These are phyloP conservation scores for Ascaphus truei DNA, from an alignment of 2,113 vertebrate genomes.

Conservation along the genomic window DNA sequence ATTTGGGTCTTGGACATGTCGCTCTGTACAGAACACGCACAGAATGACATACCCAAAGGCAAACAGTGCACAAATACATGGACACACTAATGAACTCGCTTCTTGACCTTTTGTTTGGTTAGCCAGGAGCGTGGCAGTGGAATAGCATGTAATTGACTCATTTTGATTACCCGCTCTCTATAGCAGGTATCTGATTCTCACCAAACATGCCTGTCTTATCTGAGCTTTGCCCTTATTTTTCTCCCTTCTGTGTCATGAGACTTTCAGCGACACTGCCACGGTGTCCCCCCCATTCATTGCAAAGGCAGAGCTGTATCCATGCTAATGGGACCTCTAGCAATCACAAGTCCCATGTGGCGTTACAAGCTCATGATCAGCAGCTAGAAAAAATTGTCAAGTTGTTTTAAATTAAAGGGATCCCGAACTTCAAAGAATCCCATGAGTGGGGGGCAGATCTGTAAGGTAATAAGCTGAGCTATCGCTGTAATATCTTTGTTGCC, in stretches of 20 bases:
- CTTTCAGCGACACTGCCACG: not conserved
- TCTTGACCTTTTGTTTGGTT: slow-evolving; percentile 6
- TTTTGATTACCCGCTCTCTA: not conserved
- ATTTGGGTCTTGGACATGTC: not conserved
- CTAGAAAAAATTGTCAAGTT: not conserved
- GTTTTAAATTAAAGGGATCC: not conserved
- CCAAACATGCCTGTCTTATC: not conserved
- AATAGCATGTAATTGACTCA: slow-evolving; percentile 11
- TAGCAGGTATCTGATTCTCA: slow-evolving; percentile 1
- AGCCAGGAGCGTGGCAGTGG: not conserved
- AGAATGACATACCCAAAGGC: not conserved
- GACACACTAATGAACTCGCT: not conserved
- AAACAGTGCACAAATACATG: not conserved
- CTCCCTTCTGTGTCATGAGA: not conserved
- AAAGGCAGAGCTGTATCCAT: not conserved
- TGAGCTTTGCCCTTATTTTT: not conserved
- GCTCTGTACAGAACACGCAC: not conserved
- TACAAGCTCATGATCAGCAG: not conserved
- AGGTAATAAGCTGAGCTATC: not conserved
- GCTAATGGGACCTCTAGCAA: not conserved
- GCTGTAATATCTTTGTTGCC: not conserved
- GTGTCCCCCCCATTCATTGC: not conserved
- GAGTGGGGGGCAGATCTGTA: not conserved
- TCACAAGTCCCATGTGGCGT: not conserved
- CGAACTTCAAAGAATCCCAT: not conserved